Evolutionary conservation across 2,113 vertebrate species (phyloP).

Genomic region (Seriola quinqueradiata): DNA sequence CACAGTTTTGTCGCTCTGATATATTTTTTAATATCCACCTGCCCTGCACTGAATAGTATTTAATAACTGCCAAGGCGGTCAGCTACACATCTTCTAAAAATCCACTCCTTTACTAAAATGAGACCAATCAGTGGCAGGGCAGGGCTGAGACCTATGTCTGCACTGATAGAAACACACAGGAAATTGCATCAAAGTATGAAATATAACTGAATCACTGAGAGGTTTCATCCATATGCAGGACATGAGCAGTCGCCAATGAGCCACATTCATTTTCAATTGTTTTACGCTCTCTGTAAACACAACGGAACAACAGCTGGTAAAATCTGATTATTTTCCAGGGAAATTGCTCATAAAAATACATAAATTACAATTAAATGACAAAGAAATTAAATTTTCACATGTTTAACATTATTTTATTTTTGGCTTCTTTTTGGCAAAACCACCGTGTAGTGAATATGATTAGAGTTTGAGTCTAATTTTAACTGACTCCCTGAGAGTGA

Average conservation of each 20-base stretch:
- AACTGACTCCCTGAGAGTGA: background rate
- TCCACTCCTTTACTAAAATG: constrained; percentile 34
- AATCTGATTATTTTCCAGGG: constrained; percentile 2
- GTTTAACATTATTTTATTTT: background rate
- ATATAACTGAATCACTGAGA: background rate
- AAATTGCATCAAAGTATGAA: constrained; percentile 33
- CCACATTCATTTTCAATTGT: constrained; percentile 21
- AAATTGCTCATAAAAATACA: constrained; percentile 25
- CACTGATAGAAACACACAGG: constrained; percentile 7
- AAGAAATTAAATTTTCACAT: background rate
- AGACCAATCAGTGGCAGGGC: constrained; percentile 34
- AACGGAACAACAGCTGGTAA: constrained; percentile 6
- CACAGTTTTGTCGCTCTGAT: constrained; percentile 9
- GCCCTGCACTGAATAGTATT: constrained; percentile 40
- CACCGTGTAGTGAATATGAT: background rate
- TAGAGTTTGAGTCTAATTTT: constrained; percentile 30
- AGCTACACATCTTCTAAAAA: constrained; percentile 43
- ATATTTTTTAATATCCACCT: constrained; percentile 49
- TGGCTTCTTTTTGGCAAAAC: constrained; percentile 6
- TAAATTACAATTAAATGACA: constrained; percentile 24
- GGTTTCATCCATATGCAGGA: background rate
- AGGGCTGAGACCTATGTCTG: background rate
- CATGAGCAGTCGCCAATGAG: constrained; percentile 12
- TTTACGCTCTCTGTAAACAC: constrained; percentile 36
- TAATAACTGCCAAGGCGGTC: constrained; percentile 36